Percentiles rank a stretch among this genome's conserved stretches.
Conservation (phyloP, 2,888 invertebrate genomes). For the Rhogogaster chlorosoma region DNA sequence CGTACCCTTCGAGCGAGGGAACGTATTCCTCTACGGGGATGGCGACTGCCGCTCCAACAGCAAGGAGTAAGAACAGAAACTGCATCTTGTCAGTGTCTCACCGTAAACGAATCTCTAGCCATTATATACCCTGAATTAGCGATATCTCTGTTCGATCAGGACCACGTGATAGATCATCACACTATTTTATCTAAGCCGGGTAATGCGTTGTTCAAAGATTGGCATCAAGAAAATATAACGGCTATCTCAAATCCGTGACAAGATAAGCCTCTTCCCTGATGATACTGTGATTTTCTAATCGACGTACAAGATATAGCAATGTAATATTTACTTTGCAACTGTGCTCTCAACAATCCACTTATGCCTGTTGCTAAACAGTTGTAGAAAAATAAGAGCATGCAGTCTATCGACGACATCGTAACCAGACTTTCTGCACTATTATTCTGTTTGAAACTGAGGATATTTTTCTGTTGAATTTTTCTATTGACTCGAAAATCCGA, state of each 20-base stretch:
- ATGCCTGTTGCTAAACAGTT: not conserved
- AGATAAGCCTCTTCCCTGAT: not conserved
- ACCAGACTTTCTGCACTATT: not conserved
- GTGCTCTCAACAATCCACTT: not conserved
- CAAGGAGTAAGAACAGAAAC: slow-evolving; percentile 55
- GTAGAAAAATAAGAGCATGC: not conserved
- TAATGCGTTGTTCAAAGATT: not conserved
- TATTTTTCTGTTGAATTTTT: too few species aligned
- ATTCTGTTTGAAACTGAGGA: too few species aligned
- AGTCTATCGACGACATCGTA: not conserved
- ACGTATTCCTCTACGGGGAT: slow-evolving; percentile 55
- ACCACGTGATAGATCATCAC: not conserved
- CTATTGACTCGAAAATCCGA: too few species aligned
- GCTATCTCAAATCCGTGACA: not conserved
- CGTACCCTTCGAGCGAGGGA: slow-evolving; percentile 63
- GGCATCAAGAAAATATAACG: not conserved
- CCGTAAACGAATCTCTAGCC: not conserved
- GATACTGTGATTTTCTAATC: not conserved
- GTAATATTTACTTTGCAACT: not conserved
- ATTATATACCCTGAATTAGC: slow-evolving; percentile 7
- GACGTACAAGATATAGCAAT: not conserved
- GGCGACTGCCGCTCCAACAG: slow-evolving; percentile 53
- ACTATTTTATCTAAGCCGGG: slow-evolving; percentile 6
- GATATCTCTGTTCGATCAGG: not conserved
- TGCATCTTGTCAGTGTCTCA: slow-evolving; percentile 58